A percentile compares a stretch with the other conserved stretches of the same genome.
These are phyloP conservation scores for Drosophila rhopaloa DNA, from an alignment of 1,140 invertebrate species.

Conservation along the genomic window DNA sequence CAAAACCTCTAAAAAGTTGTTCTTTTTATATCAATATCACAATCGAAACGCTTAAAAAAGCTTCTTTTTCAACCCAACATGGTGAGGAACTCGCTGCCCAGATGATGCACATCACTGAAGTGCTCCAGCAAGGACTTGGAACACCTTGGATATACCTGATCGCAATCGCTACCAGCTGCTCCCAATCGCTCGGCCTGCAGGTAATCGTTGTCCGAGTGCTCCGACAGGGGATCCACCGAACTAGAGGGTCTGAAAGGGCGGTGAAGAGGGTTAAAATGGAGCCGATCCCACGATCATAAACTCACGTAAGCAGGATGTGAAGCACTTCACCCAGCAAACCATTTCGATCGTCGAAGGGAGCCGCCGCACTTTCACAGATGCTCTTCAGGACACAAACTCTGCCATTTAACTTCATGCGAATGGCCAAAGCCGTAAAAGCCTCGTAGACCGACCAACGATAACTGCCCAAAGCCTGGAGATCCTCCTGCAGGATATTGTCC, in stretches of 20 bases:
- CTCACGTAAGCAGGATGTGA: conserved; percentile 89
- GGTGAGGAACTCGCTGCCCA: conserved; percentile 67
- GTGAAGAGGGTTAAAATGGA: not conserved
- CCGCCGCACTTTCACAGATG: conserved; percentile 90
- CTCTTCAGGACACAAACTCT: conserved; percentile 89
- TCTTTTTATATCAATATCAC: conserved; percentile 15
- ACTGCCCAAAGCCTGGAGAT: conserved; percentile 14
- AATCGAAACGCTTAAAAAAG: not conserved
- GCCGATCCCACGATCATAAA: conserved; percentile 23
- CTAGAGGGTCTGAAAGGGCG: conserved; percentile 86
- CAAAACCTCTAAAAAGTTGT: too few relatives aligned
- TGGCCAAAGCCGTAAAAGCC: conserved; percentile 51
- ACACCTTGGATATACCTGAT: conserved; percentile 87
- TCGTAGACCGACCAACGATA: conserved; percentile 74
- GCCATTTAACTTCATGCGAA: conserved; percentile 87
- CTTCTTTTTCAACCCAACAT: conserved; percentile 30
- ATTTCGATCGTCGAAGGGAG: conserved; percentile 87
- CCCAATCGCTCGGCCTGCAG: conserved; percentile 88
- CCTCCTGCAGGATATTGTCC: conserved; percentile 4
- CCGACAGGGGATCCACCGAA: conserved; percentile 86
- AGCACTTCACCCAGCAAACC: conserved; percentile 89
- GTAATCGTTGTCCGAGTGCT: conserved; percentile 89
- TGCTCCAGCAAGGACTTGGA: conserved; percentile 86
- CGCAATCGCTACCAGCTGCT: conserved; percentile 85
- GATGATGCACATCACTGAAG: conserved; percentile 65